Evolutionary conservation across 2,888 invertebrate genomes (phyloP).

Genomic region (Pterobdella sp.): DNA sequence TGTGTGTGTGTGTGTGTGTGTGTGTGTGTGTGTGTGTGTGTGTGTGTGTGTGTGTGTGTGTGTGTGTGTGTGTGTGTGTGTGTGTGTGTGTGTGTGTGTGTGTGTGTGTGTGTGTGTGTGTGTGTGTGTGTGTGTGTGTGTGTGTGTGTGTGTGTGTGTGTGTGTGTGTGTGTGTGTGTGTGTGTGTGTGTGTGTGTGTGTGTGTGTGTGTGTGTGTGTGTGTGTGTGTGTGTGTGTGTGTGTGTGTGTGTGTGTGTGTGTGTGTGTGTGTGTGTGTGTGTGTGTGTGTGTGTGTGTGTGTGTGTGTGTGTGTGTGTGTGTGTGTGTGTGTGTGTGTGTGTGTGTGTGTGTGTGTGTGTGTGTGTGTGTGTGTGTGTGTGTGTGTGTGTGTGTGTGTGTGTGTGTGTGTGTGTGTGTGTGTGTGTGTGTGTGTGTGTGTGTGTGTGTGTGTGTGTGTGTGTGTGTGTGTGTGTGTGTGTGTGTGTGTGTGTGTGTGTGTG

Average conservation of each 20-base stretch:
- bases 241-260: background rate
- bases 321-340: slow-evolving; percentile 18
- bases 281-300: slow-evolving; percentile 6
- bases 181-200: background rate
- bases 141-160: slow-evolving; percentile 8
- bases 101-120: slow-evolving; percentile 13
- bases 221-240: background rate
- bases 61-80: background rate
- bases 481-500: slow-evolving; percentile 21
- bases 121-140: slow-evolving; percentile 8
- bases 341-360: slow-evolving; percentile 19
- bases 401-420: slow-evolving; percentile 29
- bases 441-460: slow-evolving; percentile 19
- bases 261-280: background rate
- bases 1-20: slow-evolving; percentile 1
- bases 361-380: slow-evolving; percentile 20
- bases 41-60: slow-evolving; percentile 7
- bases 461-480: slow-evolving; percentile 22
- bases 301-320: slow-evolving; percentile 20
- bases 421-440: slow-evolving; percentile 23
- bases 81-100: slow-evolving; percentile 9
- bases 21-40: slow-evolving; percentile 2
- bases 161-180: background rate
- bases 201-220: background rate
- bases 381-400: slow-evolving; percentile 23